A percentile compares a stretch with the other conserved stretches of the same genome.
Conservation (phyloP, 2,113 vertebrate genomes). For the Tyrannus savana region DNA sequence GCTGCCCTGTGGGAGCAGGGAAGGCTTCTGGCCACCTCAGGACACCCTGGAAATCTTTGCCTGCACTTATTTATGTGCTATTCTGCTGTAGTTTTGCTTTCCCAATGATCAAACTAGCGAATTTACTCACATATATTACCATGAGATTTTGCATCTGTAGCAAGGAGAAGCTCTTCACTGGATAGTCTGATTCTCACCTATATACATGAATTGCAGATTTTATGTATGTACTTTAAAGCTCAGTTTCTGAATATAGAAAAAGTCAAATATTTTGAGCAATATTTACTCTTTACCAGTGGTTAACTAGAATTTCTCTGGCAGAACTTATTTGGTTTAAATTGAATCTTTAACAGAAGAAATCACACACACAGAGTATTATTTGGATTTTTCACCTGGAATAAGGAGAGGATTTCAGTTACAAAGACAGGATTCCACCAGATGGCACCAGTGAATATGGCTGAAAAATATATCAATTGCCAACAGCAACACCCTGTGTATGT, state of each 20-base stretch:
- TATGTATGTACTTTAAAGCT: neutral
- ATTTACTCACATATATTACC: neutral
- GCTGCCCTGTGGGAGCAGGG: neutral
- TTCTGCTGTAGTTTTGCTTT: neutral
- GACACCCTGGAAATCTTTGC: neutral
- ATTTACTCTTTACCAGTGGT: neutral
- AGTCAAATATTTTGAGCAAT: neutral
- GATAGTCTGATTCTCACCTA: neutral
- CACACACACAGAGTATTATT: neutral
- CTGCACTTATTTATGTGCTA: neutral
- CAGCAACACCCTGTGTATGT: conserved; percentile 70
- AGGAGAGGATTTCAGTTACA: conserved; percentile 78
- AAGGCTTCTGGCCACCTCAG: neutral
- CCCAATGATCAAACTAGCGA: neutral
- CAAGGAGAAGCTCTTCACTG: neutral
- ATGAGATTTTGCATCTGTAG: neutral
- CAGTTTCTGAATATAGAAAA: neutral
- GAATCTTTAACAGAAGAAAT: neutral
- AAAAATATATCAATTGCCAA: conserved; percentile 76
- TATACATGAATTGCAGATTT: neutral
- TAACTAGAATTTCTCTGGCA: neutral
- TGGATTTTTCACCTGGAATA: conserved; percentile 80
- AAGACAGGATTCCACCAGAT: conserved; percentile 91
- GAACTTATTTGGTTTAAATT: neutral
- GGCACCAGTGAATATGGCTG: conserved; percentile 88